Evolutionary conservation across 2,797 vertebrate genomes (phyloP), one percentile per base, ranked within the genome.

Genomic region (Pseudomugil tenellus): DNA sequence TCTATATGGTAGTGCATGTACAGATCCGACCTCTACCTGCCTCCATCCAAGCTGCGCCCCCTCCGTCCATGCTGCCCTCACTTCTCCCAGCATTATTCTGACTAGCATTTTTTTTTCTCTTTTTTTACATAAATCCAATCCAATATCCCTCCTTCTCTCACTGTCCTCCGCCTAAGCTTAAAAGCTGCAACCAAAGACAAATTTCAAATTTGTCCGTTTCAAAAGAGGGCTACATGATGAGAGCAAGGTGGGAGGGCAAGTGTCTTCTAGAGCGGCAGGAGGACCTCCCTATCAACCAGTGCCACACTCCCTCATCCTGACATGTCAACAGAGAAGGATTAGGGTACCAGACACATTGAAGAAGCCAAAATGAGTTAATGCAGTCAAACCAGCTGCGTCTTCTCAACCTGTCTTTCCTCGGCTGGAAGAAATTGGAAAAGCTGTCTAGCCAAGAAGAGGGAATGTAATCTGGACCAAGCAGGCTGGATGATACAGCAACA

Each of bases 381-480:
- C 80, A 85, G 89, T 86, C 88, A 91, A 46, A 92, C 87, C 84
- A 87, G 70, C 77, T 57, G 73, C 86, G 76, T 81, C 81, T 80
- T 79, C 83, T 81, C 87, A 83, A 89, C 86, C 87, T 88, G 86
- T 90, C 89, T 87, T 87, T 79, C 78, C 58, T 76, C 43, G 26
- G 80, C 78, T 78, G 58, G 81, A 69, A 90, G 80, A 90, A 87
- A 90, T 89, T 91, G 87, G 91, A 90, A 91, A 89, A 86, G 84
- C 84, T 81, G 87, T 84, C 87, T 83, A 66, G 76, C 84, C 80
- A 74, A 78, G 77, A 62, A 85, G 74, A 71, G 68, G 80, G 78
- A 90, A 79, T 85, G 80, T 89, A 91, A 91, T 91, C 91, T 90
- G 89, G 84, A 89, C 85, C 87, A 87, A 90, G 89, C 91, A 92